Evolutionary conservation across 2,113 vertebrate species (phyloP), one percentile per base, ranked within the genome.

Genomic region (Oncorhynchus mykiss): DNA sequence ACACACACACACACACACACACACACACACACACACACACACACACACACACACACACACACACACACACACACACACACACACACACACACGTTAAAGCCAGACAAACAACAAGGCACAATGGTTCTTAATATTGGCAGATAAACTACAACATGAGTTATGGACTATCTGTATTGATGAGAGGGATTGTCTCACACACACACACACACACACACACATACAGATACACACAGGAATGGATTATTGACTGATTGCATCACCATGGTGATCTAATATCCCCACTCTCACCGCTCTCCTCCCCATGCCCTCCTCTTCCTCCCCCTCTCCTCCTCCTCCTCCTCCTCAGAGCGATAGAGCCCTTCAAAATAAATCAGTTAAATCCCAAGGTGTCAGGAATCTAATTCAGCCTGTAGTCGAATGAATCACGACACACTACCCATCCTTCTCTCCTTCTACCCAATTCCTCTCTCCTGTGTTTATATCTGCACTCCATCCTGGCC

Each of bases 341-440:
- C 86, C 76, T 31, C 79, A 86, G 89, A 86, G 84, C 78, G 75
- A 90, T 80, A 77, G 80, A 87, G 76, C 78, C 84, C 86, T 89
- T 86, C 85, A 87, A 92, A 88, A 92, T 93, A 91, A 91, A 92
- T 92, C 88, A 84, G 86, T 75, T 31, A 86, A 88, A 88, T 88
- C 85, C 5, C 84, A 82, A 76, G 73, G 78, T 73, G 74, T 87
- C 88, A 88, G 76, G 85, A 86, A 83, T 87, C 82, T 71, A 83
- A 86, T 84, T 83, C 82, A 81, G 82, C 88, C 85, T 84, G 81
- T 87, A 86, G 81, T 80, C 77, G 84, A 83, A 89, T 91, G 81
- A 90, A 90, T 90, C 88, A 89, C 84, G 54, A 65, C 78, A 25
- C 82, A 78, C 65, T 66, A 64, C 39, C 71, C 67, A 22, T 66